A percentile compares a stretch with the other conserved stretches of the same genome.
These are phyloP conservation scores for Ormia ochracea DNA, from an alignment of 2,888 invertebrate genomes.

Conservation along the genomic window DNA sequence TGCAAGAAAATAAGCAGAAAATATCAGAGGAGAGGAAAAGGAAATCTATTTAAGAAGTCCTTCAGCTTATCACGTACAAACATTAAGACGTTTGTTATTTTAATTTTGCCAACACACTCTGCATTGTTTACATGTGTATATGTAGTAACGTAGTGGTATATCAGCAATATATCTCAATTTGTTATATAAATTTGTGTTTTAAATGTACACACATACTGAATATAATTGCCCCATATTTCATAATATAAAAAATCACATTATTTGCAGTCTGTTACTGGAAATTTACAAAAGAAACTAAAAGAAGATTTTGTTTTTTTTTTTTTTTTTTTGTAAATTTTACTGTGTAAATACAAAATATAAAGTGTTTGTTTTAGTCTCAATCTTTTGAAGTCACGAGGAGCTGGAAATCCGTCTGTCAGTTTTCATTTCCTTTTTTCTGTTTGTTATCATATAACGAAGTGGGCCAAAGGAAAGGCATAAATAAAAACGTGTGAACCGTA, in stretches of 20 bases:
- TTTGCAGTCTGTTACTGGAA: conserved; percentile 24
- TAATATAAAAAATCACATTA: conserved; percentile 23
- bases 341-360: too few relatives aligned
- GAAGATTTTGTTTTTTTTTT: too few relatives aligned
- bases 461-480: too few relatives aligned
- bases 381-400: too few relatives aligned
- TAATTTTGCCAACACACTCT: not conserved
- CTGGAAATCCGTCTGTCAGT: too few relatives aligned
- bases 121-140: not conserved
- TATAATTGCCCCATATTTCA: conserved; percentile 39
- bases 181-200: not conserved
- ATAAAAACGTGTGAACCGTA: too few relatives aligned
- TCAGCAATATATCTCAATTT: not conserved
- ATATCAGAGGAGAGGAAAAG: too few relatives aligned
- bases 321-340: too few relatives aligned
- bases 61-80: conserved; percentile 2
- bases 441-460: too few relatives aligned
- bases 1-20: not conserved
- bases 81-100: not conserved
- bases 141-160: not conserved
- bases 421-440: too few relatives aligned
- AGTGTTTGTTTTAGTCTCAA: too few relatives aligned
- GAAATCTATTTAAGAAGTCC: conserved; percentile 14
- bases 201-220: not conserved
- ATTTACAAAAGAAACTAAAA: not conserved